These are phyloP conservation scores for Enoplosus armatus DNA, from an alignment of 2,797 vertebrate species.

Conservation along the genomic window DNA sequence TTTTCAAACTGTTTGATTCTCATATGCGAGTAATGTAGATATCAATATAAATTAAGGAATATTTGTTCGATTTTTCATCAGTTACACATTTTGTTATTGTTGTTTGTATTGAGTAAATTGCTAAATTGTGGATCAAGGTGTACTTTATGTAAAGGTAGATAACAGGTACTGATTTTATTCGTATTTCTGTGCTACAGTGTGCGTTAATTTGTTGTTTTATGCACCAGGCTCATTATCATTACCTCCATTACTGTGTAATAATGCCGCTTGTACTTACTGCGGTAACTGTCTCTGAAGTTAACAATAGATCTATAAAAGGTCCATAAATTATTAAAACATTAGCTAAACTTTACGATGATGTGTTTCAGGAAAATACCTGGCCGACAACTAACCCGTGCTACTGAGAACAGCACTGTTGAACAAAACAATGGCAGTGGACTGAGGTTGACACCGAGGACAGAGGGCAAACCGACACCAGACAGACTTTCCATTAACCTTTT, in stretches of 20 bases:
- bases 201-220: neutral
- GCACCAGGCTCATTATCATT: neutral
- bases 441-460: constrained; percentile 58
- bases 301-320: neutral
- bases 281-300: neutral
- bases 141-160: neutral
- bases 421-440: constrained; percentile 67
- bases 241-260: neutral
- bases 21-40: neutral
- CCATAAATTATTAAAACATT: neutral
- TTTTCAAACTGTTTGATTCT: too few species aligned
- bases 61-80: neutral
- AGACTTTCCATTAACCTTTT: constrained; percentile 81
- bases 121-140: neutral
- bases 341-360: neutral
- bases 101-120: neutral
- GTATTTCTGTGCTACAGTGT: neutral
- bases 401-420: constrained; percentile 65
- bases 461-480: constrained; percentile 67
- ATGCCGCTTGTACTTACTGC: neutral
- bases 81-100: neutral
- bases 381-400: constrained; percentile 89
- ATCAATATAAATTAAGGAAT: neutral
- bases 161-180: too few species aligned
- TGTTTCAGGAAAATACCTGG: constrained; percentile 95